Evolutionary conservation across 2,797 vertebrate species (phyloP).

Genomic region (Orestias chungarensis): DNA sequence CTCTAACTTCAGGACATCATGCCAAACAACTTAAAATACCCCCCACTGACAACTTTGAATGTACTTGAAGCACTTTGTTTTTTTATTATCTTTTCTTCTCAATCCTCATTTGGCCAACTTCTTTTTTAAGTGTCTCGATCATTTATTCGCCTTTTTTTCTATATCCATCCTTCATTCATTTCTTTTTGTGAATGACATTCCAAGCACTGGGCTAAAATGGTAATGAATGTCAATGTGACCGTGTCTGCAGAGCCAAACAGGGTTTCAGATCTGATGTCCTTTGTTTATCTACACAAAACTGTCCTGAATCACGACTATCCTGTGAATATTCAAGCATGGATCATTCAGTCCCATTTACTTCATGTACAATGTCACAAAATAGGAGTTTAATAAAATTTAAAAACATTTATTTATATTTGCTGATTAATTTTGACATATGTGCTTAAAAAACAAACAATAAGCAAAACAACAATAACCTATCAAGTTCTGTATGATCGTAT

Average conservation of each 20-base stretch:
- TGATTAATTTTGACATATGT: too few relatives aligned
- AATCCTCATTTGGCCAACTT: not conserved
- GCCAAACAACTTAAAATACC: conserved; percentile 51
- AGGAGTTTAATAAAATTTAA: too few relatives aligned
- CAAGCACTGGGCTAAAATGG: conserved; percentile 40
- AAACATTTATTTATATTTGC: too few relatives aligned
- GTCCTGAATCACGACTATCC: too few relatives aligned
- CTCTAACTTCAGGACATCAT: conserved; percentile 34
- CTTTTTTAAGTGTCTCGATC: not conserved
- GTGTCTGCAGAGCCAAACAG: conserved; percentile 4
- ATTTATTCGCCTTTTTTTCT: not conserved
- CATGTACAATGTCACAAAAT: too few relatives aligned
- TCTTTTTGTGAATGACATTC: conserved; percentile 35
- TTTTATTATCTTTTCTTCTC: not conserved
- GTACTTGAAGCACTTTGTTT: conserved; percentile 26
- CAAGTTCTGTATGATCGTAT: too few relatives aligned
- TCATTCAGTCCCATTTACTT: too few relatives aligned
- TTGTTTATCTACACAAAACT: not conserved
- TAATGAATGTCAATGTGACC: conserved; percentile 56
- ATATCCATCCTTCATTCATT: not conserved
- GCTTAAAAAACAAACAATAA: too few relatives aligned
- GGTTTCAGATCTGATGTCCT: not conserved
- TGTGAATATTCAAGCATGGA: too few relatives aligned
- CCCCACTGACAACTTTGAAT: conserved; percentile 37
- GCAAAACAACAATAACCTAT: too few relatives aligned